Evolutionary conservation across 1,140 invertebrate genomes (phyloP).

Genomic region (Temnothorax curvispinosus): DNA sequence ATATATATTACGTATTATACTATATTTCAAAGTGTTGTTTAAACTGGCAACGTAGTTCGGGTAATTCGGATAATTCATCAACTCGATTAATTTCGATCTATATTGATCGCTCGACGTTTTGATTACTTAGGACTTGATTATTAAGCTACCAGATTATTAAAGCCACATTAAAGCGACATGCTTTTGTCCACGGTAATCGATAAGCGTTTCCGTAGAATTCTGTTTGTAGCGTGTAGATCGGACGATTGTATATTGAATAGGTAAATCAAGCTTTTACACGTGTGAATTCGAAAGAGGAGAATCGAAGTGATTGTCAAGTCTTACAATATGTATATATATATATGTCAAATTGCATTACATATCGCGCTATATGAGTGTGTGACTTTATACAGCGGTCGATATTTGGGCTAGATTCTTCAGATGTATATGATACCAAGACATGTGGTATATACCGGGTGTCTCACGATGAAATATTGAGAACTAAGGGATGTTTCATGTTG

Average conservation of each 20-base stretch:
- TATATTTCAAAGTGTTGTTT: background rate
- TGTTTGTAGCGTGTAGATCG: background rate
- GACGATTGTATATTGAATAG: conserved; percentile 1
- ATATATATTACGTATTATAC: too few species aligned
- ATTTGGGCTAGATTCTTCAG: conserved; percentile 58
- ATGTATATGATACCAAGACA: conserved; percentile 33
- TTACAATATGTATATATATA: background rate
- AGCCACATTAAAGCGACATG: background rate
- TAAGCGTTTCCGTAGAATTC: conserved; percentile 16
- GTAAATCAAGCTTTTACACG: conserved; percentile 2
- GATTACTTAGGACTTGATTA: background rate
- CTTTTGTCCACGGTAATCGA: background rate
- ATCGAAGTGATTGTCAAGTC: conserved; percentile 9
- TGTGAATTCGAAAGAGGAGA: conserved; percentile 9
- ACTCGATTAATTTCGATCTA: background rate
- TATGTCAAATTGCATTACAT: conserved; percentile 37
- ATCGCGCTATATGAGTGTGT: conserved; percentile 18
- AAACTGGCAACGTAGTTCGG: background rate
- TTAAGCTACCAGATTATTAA: background rate
- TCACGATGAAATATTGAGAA: conserved; percentile 47
- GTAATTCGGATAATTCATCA: background rate
- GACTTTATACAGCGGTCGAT: conserved; percentile 52
- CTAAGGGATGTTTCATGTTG: conserved; percentile 12
- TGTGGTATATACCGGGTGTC: conserved; percentile 49
- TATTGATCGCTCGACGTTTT: background rate